Conservation (phyloP, 2,888 invertebrate species). For the Oegoconia quadripuncta region DNA sequence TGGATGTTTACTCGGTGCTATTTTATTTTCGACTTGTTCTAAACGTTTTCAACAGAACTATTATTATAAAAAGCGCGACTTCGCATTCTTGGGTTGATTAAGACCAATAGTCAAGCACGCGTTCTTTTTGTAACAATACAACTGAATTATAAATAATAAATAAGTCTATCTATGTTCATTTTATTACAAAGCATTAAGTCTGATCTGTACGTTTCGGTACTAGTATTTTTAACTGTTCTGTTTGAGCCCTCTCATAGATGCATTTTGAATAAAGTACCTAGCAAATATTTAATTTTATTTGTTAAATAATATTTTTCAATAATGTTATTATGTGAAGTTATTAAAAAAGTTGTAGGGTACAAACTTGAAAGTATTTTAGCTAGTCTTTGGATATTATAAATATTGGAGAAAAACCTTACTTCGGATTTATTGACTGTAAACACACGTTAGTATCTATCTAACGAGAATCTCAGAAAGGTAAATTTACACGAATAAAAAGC, state of each 20-base stretch:
- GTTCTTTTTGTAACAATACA: neutral
- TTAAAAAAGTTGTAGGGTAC: conserved; percentile 59
- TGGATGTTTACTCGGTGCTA: conserved; percentile 67
- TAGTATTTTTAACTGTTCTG: conserved; percentile 17
- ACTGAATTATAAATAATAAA: no score
- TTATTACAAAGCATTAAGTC: conserved; percentile 25
- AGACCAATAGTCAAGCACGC: no score
- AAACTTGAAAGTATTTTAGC: conserved; percentile 61
- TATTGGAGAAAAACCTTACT: conserved; percentile 37
- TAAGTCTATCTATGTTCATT: conserved; percentile 37
- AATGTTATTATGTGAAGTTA: conserved; percentile 52
- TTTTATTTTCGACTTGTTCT: conserved; percentile 41
- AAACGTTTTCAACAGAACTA: conserved; percentile 4
- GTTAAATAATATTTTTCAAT: conserved; percentile 44
- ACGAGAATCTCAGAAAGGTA: conserved; percentile 58
- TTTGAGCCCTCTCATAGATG: conserved; percentile 20
- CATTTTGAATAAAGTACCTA: conserved; percentile 25
- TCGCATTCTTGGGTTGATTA: conserved; percentile 3
- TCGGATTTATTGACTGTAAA: no score
- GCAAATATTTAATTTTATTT: conserved; percentile 36
- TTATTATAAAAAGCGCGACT: conserved; percentile 2
- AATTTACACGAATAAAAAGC: no score
- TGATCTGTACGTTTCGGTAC: conserved; percentile 20
- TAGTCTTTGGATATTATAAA: no score
- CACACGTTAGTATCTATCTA: conserved; percentile 7